Evolutionary conservation across 1,140 invertebrate genomes (phyloP), one percentile per base, ranked within the genome.

Genomic region (Battus philenor): DNA sequence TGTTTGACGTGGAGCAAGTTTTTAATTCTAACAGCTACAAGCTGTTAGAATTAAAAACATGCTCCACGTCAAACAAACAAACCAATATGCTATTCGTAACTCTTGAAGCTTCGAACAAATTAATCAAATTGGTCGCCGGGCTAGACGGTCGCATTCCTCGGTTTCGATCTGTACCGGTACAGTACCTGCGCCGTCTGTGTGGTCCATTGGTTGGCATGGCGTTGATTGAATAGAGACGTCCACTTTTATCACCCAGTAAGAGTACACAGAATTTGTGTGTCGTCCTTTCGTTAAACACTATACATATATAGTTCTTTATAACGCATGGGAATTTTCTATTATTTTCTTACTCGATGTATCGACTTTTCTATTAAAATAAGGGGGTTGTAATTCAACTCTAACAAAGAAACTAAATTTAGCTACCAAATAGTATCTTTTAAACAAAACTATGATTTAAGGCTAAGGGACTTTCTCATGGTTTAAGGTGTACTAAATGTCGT

Each of bases 111-210:
- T 41, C 22, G 38, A 27, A 61, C 38, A 17, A 27, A 65, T 65
- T 59, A 64, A 56, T 59, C 53, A 59, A 51, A 56, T 47, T 34
- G 36, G 46, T 41, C 24, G 22, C 13, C 38, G 38, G 17, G 18
- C 18, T 36, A 16, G 33, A 16, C 24, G 38, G 38, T 41, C 38
- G 24, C 38, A 41, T 41, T 41, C 38, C 24, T 41, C 38, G 4
- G 12, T n/a, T 16, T 15, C 9, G 38, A 36, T 36, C 33, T 36
- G 17, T 36, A 34, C 32, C 20, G 32, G 32, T 12, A 15, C 24
- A 3, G 34, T 71, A 68, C 65, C 65, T 69, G 68, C 60, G 49
- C 52, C 11, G 12, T 47, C 32, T 69, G 66, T 68, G 68, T 69
- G 66, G 68, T 69, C 68, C 54, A 34, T 44, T 55, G 44, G 45